These are phyloP conservation scores for Leptodactylus fuscus DNA, from an alignment of 2,113 vertebrate genomes.

Conservation along the genomic window DNA sequence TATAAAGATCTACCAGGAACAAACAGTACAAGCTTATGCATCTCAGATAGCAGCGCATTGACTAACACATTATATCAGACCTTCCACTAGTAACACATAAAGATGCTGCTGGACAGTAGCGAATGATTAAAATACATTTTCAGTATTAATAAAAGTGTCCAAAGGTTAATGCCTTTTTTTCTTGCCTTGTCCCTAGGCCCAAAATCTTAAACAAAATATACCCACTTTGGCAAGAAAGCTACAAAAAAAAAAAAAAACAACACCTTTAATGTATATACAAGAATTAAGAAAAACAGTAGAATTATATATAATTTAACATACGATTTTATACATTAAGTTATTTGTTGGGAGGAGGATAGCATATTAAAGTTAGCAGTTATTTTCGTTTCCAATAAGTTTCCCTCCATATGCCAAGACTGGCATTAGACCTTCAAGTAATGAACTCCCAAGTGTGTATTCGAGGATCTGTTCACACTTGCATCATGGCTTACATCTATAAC, in stretches of 20 bases:
- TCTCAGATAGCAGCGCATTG: neutral
- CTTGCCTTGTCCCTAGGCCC: neutral
- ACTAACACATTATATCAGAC: slow-evolving; percentile 10
- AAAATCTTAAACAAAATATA: slow-evolving; percentile 19
- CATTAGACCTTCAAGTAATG: neutral
- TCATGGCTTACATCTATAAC: neutral
- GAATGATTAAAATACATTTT: slow-evolving; percentile 20
- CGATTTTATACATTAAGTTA: slow-evolving; percentile 53
- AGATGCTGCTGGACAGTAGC: neutral
- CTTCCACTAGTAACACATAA: neutral
- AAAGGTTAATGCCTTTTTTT: slow-evolving; percentile 56
- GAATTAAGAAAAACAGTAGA: slow-evolving; percentile 47
- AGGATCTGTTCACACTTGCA: neutral
- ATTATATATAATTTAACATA: slow-evolving; percentile 56
- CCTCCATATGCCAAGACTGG: neutral
- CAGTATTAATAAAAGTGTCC: slow-evolving; percentile 30
- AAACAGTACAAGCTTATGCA: slow-evolving; percentile 48
- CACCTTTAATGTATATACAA: slow-evolving; percentile 52
- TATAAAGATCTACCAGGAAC: slow-evolving; percentile 48
- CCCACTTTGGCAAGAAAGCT: slow-evolving; percentile 37
- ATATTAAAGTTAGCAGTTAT: neutral
- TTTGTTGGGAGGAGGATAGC: neutral
- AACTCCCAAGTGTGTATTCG: neutral
- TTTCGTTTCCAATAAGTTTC: neutral
- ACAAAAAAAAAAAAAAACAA: slow-evolving; percentile 13